A percentile compares a stretch with the other conserved stretches of the same genome.
Evolutionary conservation across 2,113 vertebrate genomes (phyloP).

Genomic region (Tauraco erythrolophus): DNA sequence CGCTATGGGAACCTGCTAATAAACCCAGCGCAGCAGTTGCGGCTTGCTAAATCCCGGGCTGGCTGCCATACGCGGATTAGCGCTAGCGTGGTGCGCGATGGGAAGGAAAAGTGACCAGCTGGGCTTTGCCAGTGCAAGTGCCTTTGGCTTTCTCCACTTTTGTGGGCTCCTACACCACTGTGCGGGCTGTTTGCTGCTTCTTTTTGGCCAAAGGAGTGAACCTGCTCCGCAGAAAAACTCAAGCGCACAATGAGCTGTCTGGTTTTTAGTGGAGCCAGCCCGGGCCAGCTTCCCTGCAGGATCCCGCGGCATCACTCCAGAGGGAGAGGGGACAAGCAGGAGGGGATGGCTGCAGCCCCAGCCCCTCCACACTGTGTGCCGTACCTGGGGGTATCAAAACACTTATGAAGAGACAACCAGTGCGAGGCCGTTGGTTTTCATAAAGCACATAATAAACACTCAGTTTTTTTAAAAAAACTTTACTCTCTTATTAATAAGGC

Average conservation of each 20-base stretch:
- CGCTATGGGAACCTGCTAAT: conserved; percentile 1
- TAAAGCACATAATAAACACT: background rate
- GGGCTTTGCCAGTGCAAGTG: background rate
- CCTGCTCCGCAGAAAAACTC: background rate
- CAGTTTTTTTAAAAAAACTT: background rate
- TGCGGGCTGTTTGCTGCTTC: background rate
- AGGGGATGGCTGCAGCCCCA: background rate
- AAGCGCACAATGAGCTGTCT: accelerated
- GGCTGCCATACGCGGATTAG: background rate
- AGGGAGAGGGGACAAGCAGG: background rate
- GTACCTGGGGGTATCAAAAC: background rate
- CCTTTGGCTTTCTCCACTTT: background rate
- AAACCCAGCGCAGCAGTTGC: background rate
- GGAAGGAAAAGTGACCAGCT: background rate
- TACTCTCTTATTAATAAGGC: background rate
- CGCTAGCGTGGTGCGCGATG: background rate
- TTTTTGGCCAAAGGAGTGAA: background rate
- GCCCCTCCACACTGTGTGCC: accelerated
- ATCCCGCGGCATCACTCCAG: accelerated
- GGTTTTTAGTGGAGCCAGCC: background rate
- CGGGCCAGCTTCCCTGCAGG: background rate
- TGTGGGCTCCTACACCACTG: background rate
- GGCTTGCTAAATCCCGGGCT: background rate
- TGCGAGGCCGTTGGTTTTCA: background rate
- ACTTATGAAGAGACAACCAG: accelerated